Percentiles rank a stretch among this genome's conserved stretches.
Evolutionary conservation across 2,113 vertebrate genomes (phyloP).

Genomic region (Lethenteron reissneri): DNA sequence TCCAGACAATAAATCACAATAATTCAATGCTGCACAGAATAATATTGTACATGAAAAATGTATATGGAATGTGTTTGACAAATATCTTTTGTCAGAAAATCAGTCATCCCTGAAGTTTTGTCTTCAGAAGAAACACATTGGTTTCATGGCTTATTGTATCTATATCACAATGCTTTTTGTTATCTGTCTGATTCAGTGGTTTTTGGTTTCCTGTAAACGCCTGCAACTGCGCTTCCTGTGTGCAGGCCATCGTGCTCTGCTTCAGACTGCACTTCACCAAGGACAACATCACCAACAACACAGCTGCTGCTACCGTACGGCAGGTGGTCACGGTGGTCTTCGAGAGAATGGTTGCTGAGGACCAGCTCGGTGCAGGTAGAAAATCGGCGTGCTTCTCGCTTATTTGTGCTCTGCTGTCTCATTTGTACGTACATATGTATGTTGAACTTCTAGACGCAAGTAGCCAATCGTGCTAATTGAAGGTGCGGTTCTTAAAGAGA

Average conservation of each 20-base stretch:
- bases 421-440: conserved; percentile 4
- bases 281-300: conserved; percentile 98
- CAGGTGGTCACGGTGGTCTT: conserved; percentile 96
- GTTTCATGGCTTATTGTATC: too few relatives aligned
- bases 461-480: not conserved
- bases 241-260: conserved; percentile 86
- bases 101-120: too few relatives aligned
- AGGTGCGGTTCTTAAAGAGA: conserved; percentile 63
- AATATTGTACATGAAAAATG: too few relatives aligned
- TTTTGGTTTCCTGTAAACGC: not conserved
- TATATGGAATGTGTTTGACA: too few relatives aligned
- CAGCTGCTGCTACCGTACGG: conserved; percentile 74
- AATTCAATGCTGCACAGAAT: too few relatives aligned
- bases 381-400: conserved; percentile 8
- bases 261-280: conserved; percentile 97
- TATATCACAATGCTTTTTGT: not conserved
- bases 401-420: conserved; percentile 6
- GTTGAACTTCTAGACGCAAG: not conserved
- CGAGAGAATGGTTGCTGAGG: conserved; percentile 92
- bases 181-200: not conserved
- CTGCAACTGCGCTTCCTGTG: not conserved
- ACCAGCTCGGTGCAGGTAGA: conserved; percentile 23
- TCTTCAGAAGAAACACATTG: too few relatives aligned
- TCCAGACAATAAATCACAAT: too few relatives aligned
- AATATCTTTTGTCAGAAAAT: too few relatives aligned